phyloP scores from a whole-genome alignment of 2,113 vertebrate species.

The Neotragus pygmaeus region DNA sequence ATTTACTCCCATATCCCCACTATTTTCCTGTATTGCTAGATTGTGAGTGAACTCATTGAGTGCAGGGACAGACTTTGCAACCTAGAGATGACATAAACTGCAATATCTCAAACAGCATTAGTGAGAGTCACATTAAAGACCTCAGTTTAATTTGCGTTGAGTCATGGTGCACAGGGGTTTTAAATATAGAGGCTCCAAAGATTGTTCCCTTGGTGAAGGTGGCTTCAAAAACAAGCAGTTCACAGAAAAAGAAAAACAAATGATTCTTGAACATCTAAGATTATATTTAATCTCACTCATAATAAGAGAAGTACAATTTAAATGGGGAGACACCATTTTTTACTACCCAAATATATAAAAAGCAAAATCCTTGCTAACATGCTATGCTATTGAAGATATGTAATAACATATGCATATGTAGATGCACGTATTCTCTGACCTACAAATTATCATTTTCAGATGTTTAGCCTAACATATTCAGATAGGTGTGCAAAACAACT shows the following conservation, averaged over 20 bases:
- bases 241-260: constrained; percentile 28
- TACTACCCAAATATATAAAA: not conserved
- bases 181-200: constrained; percentile 47
- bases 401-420: not conserved
- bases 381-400: not conserved
- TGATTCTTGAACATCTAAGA: constrained; percentile 6
- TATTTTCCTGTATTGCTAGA: constrained; percentile 2
- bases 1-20: not conserved
- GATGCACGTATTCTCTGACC: not conserved
- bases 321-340: not conserved
- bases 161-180: constrained; percentile 8
- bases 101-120: not conserved
- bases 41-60: constrained; percentile 13
- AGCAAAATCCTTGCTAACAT: not conserved
- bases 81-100: not conserved
- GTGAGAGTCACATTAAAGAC: constrained; percentile 9
- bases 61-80: not conserved
- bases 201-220: constrained; percentile 24
- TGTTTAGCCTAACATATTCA: not conserved
- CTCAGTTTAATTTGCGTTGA: constrained; percentile 32
- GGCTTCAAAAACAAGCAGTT: constrained; percentile 54
- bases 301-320: not conserved
- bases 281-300: not conserved
- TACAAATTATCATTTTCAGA: not conserved
- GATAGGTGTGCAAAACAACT: not conserved